A percentile compares a stretch with the other conserved stretches of the same genome.
phyloP scores from a whole-genome alignment of 2,888 invertebrate genomes.

The Mythimna ferrago region DNA sequence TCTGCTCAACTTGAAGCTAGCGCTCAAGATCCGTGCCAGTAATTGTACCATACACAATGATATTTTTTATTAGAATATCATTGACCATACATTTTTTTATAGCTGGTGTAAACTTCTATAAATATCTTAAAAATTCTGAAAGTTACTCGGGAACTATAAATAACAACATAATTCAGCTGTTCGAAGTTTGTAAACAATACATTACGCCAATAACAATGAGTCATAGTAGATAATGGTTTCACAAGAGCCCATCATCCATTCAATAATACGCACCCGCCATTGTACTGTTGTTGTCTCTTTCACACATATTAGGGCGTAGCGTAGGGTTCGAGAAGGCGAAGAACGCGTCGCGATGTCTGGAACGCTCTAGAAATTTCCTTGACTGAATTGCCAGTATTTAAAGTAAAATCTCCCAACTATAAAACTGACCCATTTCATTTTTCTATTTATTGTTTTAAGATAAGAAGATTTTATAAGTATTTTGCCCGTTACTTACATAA shows the following conservation, averaged over 20 bases:
- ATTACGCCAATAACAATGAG: neutral
- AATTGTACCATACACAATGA: too few relatives aligned
- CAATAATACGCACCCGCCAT: neutral
- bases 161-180: neutral
- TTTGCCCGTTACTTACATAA: too few relatives aligned
- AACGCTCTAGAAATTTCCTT: slow-evolving; percentile 12
- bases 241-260: too few relatives aligned
- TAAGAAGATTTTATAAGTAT: too few relatives aligned
- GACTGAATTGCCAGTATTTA: slow-evolving; percentile 15
- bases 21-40: too few relatives aligned
- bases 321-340: neutral
- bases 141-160: neutral
- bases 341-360: neutral
- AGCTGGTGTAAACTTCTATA: neutral
- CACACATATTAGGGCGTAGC: neutral
- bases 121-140: neutral
- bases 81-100: too few relatives aligned
- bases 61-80: too few relatives aligned
- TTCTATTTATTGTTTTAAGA: too few relatives aligned
- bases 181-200: neutral
- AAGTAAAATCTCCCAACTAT: slow-evolving; percentile 4
- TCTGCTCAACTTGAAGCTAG: too few relatives aligned
- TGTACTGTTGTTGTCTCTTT: neutral
- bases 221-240: too few relatives aligned
- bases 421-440: neutral